phyloP scores from a whole-genome alignment of 2,113 vertebrate genomes.

The Phalacrocorax carbo region DNA sequence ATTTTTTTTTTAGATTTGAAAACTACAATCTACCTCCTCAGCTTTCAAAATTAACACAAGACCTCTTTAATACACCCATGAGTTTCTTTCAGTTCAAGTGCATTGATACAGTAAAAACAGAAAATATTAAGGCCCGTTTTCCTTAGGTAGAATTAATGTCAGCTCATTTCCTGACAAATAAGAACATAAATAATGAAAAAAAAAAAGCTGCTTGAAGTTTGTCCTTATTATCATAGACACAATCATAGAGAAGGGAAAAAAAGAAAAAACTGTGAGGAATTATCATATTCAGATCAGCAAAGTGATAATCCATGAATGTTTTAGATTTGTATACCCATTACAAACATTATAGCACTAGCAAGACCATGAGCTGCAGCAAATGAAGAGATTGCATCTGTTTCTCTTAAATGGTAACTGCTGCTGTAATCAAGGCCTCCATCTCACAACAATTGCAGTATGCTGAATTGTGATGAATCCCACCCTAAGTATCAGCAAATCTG shows the following conservation, averaged over 20 bases:
- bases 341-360: background rate
- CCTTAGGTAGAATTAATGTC: background rate
- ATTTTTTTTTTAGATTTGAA: background rate
- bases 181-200: background rate
- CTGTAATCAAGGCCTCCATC: background rate
- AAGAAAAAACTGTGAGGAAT: background rate
- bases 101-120: background rate
- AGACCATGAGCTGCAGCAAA: background rate
- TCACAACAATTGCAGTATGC: background rate
- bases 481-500: background rate
- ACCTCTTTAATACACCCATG: background rate
- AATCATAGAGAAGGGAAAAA: background rate
- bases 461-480: background rate
- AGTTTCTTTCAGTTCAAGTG: background rate
- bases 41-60: background rate
- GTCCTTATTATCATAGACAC: background rate
- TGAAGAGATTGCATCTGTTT: background rate
- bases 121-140: background rate
- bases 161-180: background rate
- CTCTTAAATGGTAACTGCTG: background rate
- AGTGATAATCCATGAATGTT: background rate
- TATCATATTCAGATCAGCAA: background rate
- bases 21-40: background rate
- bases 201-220: background rate
- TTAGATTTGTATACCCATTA: background rate